Percentiles rank a stretch among this genome's conserved stretches.
phyloP scores from a whole-genome alignment of 2,113 vertebrate species.

The Urocynchramus pylzowi region DNA sequence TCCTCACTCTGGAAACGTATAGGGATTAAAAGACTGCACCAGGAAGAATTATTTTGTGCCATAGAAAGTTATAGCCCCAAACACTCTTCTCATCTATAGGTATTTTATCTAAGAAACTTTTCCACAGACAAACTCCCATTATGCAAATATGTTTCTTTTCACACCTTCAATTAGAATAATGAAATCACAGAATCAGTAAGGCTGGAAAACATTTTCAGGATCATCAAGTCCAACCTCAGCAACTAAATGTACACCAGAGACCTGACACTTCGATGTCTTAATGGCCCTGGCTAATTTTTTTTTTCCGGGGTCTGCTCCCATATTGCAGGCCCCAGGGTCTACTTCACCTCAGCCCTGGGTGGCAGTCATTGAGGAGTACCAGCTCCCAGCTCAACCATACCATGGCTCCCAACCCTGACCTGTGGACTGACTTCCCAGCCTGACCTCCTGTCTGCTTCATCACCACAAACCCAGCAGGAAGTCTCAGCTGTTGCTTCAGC shows the following conservation, averaged over 20 bases:
- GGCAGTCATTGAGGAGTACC: not conserved
- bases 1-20: not conserved
- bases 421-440: not conserved
- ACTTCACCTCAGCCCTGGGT: not conserved
- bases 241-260: not conserved
- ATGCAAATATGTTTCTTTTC: not conserved
- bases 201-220: not conserved
- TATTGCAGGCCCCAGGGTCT: not conserved
- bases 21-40: not conserved
- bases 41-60: not conserved
- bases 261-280: not conserved
- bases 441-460: not conserved
- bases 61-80: not conserved
- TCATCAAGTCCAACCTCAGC: not conserved
- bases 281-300: not conserved
- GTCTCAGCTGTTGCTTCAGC: not conserved
- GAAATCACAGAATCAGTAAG: not conserved
- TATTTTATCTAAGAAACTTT: not conserved
- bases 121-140: not conserved
- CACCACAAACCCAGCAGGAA: not conserved
- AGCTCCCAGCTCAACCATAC: not conserved
- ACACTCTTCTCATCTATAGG: not conserved
- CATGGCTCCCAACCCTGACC: rapidly evolving
- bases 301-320: not conserved
- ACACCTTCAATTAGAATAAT: not conserved